Conservation (phyloP, 2,797 vertebrate genomes). For the Psittacula derbiana region DNA sequence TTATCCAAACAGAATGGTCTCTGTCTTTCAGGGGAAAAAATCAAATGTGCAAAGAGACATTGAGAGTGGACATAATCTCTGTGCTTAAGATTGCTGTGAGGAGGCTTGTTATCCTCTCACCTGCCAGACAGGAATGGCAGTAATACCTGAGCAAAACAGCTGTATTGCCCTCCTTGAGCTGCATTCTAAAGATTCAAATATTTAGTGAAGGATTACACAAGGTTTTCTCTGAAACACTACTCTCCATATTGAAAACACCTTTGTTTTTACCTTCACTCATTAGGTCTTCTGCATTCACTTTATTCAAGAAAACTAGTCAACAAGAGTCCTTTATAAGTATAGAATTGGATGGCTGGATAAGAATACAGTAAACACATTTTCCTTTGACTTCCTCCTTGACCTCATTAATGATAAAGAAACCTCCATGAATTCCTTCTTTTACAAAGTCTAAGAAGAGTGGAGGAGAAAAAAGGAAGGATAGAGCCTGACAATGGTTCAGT, state of each 20-base stretch:
- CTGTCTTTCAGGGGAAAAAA: not conserved
- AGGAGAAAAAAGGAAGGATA: not conserved
- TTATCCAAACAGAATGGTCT: not conserved
- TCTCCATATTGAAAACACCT: not conserved
- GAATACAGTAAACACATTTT: not conserved
- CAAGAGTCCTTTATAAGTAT: not conserved
- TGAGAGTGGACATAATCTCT: not conserved
- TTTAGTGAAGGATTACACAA: not conserved
- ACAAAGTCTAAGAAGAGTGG: not conserved
- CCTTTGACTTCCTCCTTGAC: not conserved
- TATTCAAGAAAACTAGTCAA: not conserved
- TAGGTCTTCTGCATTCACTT: not conserved
- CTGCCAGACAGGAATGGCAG: not conserved
- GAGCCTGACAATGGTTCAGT: not conserved
- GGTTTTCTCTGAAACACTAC: not conserved
- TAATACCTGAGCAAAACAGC: not conserved
- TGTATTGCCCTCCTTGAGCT: not conserved
- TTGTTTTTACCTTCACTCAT: not conserved
- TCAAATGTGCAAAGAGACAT: rapidly evolving
- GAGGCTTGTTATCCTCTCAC: not conserved
- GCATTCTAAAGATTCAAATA: not conserved
- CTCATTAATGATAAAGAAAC: not conserved
- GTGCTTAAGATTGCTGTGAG: not conserved
- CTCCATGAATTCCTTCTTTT: not conserved
- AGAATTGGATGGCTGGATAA: not conserved